These are phyloP conservation scores for Danaus melanippus DNA, from an alignment of 1,140 invertebrate species.

Conservation along the genomic window DNA sequence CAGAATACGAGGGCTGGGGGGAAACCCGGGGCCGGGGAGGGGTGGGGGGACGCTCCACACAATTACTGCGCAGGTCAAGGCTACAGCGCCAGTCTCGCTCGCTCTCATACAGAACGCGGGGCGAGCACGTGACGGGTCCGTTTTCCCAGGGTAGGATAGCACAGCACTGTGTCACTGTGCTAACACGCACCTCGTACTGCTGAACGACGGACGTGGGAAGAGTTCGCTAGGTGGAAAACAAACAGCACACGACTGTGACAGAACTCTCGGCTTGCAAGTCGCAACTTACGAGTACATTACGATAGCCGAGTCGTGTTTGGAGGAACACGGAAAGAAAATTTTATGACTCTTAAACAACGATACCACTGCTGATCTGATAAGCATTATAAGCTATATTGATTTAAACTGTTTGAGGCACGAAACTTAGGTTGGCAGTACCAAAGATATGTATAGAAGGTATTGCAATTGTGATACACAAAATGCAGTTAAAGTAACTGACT, in stretches of 20 bases:
- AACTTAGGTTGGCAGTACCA: no score
- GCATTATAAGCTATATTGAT: no score
- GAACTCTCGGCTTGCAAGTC: not conserved
- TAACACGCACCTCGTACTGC: slow-evolving; percentile 14
- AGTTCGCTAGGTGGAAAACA: slow-evolving; percentile 6
- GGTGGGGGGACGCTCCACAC: slow-evolving; percentile 5
- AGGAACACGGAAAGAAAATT: slow-evolving; percentile 22
- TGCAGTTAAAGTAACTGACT: no score
- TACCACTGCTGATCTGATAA: no score
- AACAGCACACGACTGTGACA: slow-evolving; percentile 5
- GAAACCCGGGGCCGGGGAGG: not conserved
- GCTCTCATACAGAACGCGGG: slow-evolving; percentile 10
- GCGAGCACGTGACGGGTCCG: slow-evolving; percentile 31
- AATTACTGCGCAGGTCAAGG: slow-evolving; percentile 55
- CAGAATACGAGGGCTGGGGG: not conserved
- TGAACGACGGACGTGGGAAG: slow-evolving; percentile 7
- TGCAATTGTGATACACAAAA: no score
- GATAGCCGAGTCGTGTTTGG: slow-evolving; percentile 11
- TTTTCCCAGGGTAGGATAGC: slow-evolving; percentile 19
- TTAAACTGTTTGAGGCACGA: no score
- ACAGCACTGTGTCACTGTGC: slow-evolving; percentile 30
- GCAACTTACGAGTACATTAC: not conserved
- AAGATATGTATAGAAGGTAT: no score
- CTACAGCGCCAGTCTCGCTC: slow-evolving; percentile 24
- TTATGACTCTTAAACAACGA: not conserved